These are phyloP conservation scores for Formicarius rufipectus DNA, from an alignment of 2,113 vertebrate genomes.

Conservation along the genomic window DNA sequence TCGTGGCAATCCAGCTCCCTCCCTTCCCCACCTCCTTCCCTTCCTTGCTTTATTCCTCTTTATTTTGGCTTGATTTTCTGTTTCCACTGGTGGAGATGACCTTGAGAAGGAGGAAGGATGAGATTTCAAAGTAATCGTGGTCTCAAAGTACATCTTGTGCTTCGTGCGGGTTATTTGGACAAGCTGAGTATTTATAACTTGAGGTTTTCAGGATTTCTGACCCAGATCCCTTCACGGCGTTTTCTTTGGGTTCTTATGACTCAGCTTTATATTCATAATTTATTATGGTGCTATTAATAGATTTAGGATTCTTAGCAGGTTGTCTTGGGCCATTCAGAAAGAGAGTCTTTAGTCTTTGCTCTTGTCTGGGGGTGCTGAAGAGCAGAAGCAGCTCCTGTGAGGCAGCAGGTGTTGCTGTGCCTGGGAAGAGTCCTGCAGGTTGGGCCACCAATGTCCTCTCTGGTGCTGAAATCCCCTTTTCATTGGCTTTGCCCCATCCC, in stretches of 20 bases:
- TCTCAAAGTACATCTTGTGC: neutral
- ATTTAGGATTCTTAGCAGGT: neutral
- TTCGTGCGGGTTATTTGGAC: neutral
- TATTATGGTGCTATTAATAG: neutral
- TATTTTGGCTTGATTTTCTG: neutral
- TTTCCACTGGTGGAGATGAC: neutral
- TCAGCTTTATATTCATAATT: conserved; percentile 7
- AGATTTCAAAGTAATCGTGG: neutral
- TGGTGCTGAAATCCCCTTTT: neutral
- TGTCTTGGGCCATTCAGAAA: neutral
- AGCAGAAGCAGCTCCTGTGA: neutral
- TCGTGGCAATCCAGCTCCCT: neutral
- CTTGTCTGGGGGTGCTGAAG: neutral
- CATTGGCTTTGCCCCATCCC: neutral
- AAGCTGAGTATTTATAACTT: neutral
- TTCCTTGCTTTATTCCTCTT: neutral
- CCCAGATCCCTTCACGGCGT: neutral
- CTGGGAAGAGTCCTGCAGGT: neutral
- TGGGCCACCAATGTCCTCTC: neutral
- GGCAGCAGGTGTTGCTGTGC: neutral
- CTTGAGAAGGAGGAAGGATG: neutral
- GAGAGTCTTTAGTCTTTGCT: neutral
- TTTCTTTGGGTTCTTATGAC: neutral
- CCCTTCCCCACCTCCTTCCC: neutral
- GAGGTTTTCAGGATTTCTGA: neutral